Evolutionary conservation across 2,888 invertebrate species (phyloP), one percentile per base, ranked within the genome.

Genomic region (Cremastinae sp.): DNA sequence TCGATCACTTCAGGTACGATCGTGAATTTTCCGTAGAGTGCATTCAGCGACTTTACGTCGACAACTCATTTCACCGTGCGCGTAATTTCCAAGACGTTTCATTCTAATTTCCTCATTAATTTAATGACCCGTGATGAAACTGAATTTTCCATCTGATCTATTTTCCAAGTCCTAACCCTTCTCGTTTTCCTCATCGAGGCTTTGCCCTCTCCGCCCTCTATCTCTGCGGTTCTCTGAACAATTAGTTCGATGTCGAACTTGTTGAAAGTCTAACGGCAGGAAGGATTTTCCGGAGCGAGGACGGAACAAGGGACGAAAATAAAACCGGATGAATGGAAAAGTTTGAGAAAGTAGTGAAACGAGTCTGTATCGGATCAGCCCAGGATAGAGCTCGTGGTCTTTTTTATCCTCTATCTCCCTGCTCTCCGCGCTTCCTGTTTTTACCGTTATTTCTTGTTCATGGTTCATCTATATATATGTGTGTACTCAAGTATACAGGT

Each of bases 381-480:
- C 66, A 16, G 18, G 41, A 18, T 14, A 49, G 49, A n/a, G n/a
- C 35, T n/a, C 16, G 28, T 5, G 5, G 2, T 28, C 28, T 8
- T 22, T 51, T 41, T 47, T 10, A 2, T 7, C 22, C 45, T 56
- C 16, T 53, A 37, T 71, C 49, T 47, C 43, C 49, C 62, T n/a
- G 45, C 75, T 74, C 65, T 68, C 68, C 56, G 45, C 75, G 74
- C 78, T 75, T 75, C 74, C 80, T 82, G 66, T 82, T 81, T 82
- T 83, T 81, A 55, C 72, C 68, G 53, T 45, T 43, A 20, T 47
- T 55, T 28, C 61, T 55, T 45, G 59, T 69, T 39, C 37, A 41
- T 35, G 64, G 47, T 62, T 51, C 49, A 47, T 55, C 61, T 10
- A 14, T n/a, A n/a, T 5, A 39, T 7, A 12, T n/a, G 16, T 43